These are phyloP conservation scores for Gryllus longicercus DNA, from an alignment of 2,888 invertebrate species.

Conservation along the genomic window DNA sequence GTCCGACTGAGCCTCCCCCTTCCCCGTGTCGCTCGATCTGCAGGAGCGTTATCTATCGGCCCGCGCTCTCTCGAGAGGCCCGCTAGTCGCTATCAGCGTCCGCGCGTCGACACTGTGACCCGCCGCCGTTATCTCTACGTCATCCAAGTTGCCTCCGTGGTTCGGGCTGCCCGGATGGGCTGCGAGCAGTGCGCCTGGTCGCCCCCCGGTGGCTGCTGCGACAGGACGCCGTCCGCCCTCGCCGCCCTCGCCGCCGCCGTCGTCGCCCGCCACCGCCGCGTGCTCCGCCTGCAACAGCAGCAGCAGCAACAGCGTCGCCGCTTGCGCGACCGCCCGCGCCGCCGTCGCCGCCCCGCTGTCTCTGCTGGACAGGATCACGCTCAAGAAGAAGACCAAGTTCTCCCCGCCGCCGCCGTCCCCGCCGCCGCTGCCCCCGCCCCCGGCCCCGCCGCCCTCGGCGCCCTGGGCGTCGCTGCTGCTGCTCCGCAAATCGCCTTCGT, in stretches of 20 bases:
- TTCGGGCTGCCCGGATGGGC: constrained; percentile 30
- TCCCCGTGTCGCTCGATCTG: too few relatives aligned
- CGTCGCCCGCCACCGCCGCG: background rate
- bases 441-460: constrained; percentile 3
- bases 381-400: constrained; percentile 41
- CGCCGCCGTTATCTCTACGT: constrained; percentile 19
- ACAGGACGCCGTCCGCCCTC: background rate
- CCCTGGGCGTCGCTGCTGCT: background rate
- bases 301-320: constrained; percentile 38
- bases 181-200: constrained; percentile 26
- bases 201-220: background rate
- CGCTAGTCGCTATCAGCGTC: background rate
- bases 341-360: constrained; percentile 39
- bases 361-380: background rate
- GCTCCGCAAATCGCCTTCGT: background rate
- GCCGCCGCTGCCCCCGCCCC: constrained; percentile 19
- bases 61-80: too few relatives aligned
- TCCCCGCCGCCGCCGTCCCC: constrained; percentile 42
- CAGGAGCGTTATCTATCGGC: too few relatives aligned
- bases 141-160: constrained; percentile 27
- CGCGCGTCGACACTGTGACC: constrained; percentile 17
- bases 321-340: constrained; percentile 25
- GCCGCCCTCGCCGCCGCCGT: background rate
- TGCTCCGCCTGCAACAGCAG: constrained; percentile 42
- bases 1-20: too few relatives aligned